Percentiles rank a stretch among this genome's conserved stretches.
Conservation (phyloP, 2,797 vertebrate genomes). For the Gastrophryne carolinensis region DNA sequence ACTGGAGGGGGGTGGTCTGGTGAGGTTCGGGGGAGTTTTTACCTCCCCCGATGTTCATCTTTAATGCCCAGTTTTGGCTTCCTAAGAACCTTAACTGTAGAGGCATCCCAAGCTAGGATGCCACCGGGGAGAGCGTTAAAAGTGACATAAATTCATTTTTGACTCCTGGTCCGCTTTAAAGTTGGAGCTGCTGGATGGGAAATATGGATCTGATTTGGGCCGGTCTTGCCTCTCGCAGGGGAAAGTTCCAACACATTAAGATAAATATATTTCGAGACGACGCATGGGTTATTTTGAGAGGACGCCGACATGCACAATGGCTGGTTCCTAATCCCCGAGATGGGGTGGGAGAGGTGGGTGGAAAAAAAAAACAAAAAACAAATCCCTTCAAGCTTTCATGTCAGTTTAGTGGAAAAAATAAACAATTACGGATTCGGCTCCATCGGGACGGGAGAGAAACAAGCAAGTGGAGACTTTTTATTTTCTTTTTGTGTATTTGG, state of each 20-base stretch:
- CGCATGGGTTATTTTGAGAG: not conserved
- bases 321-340: not conserved
- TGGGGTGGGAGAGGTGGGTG: not conserved
- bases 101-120: no score
- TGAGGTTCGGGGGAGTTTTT: no score
- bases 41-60: no score
- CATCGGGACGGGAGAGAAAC: not conserved
- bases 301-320: not conserved
- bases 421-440: conserved; percentile 35
- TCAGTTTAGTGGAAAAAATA: conserved; percentile 43
- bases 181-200: not conserved
- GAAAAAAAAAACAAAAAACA: conserved; percentile 18
- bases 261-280: not conserved
- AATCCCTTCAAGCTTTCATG: conserved; percentile 30
- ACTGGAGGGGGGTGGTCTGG: no score
- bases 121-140: no score
- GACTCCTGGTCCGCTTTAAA: no score
- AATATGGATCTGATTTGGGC: not conserved
- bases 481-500: conserved; percentile 60
- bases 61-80: no score
- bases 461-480: not conserved
- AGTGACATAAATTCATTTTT: no score
- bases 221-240: not conserved
- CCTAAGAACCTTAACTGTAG: no score
- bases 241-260: conserved; percentile 4